Conservation (phyloP, 2,888 invertebrate genomes). For the Euphydryas editha region DNA sequence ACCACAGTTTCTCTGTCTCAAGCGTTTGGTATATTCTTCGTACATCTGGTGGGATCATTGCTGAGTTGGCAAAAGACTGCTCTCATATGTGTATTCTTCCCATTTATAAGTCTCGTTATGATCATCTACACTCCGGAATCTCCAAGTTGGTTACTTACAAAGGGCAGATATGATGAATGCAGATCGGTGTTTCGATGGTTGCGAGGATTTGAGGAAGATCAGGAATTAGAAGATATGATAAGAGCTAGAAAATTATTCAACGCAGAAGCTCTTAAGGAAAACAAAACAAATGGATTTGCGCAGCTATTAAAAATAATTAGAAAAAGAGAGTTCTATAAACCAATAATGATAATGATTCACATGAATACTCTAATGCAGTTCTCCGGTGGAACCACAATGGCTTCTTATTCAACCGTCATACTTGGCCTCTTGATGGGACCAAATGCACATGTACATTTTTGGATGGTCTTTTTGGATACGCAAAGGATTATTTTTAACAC, state of each 20-base stretch:
- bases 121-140: slow-evolving; percentile 81
- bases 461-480: slow-evolving; percentile 85
- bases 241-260: slow-evolving; percentile 51
- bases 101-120: slow-evolving; percentile 71
- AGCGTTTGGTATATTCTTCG: slow-evolving; percentile 83
- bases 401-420: slow-evolving; percentile 87
- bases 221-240: slow-evolving; percentile 67
- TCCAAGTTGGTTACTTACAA: slow-evolving; percentile 85
- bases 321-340: slow-evolving; percentile 81
- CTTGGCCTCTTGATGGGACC: slow-evolving; percentile 84
- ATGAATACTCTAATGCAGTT: slow-evolving; percentile 86
- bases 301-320: slow-evolving; percentile 47
- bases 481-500: slow-evolving; percentile 82
- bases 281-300: slow-evolving; percentile 35
- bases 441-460: slow-evolving; percentile 83
- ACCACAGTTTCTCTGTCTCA: slow-evolving; percentile 83
- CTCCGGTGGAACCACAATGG: slow-evolving; percentile 86
- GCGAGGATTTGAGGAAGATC: slow-evolving; percentile 75
- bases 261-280: slow-evolving; percentile 47
- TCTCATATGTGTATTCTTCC: slow-evolving; percentile 69
- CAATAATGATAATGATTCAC: slow-evolving; percentile 82
- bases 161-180: slow-evolving; percentile 80
- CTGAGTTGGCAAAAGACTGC: slow-evolving; percentile 82
- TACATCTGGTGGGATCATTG: slow-evolving; percentile 85
- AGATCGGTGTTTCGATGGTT: slow-evolving; percentile 81